Evolutionary conservation across 2,113 vertebrate species (phyloP).

Genomic region (Microcebus lehilahytsara): DNA sequence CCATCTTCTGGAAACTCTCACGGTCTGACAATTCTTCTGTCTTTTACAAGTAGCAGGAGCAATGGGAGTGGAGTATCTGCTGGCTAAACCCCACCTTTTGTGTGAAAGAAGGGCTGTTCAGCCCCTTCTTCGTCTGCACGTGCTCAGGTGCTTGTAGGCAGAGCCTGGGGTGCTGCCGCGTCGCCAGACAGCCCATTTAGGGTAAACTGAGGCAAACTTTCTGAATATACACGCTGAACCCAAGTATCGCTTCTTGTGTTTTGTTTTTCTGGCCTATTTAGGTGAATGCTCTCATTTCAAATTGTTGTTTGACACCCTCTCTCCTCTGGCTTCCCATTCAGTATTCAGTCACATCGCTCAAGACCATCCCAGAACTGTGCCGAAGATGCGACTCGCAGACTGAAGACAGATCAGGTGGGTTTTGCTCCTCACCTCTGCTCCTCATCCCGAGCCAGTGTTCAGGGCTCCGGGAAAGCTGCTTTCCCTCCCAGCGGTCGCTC

Average conservation of each 20-base stretch:
- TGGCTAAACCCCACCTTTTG: neutral
- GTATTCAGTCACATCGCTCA: constrained; percentile 95
- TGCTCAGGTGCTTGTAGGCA: neutral
- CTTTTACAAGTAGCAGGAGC: neutral
- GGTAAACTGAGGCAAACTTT: neutral
- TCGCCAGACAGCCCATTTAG: neutral
- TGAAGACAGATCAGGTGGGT: constrained; percentile 94
- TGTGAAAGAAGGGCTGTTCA: neutral
- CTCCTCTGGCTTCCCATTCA: constrained; percentile 75
- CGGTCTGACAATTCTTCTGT: neutral
- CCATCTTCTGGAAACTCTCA: neutral
- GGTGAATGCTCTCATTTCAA: neutral
- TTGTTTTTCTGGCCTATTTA: neutral
- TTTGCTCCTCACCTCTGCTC: neutral
- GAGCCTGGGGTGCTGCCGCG: neutral
- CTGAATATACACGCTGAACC: neutral
- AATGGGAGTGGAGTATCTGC: neutral
- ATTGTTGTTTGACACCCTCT: constrained; percentile 17
- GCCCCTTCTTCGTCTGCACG: neutral
- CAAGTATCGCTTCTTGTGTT: neutral
- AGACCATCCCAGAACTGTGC: constrained; percentile 96
- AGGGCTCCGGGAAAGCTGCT: neutral
- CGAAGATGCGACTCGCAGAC: constrained; percentile 91
- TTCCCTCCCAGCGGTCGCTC: neutral
- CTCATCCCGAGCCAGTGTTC: neutral